Evolutionary conservation across 2,888 invertebrate species (phyloP).

Genomic region (Tanypteryx hageni): DNA sequence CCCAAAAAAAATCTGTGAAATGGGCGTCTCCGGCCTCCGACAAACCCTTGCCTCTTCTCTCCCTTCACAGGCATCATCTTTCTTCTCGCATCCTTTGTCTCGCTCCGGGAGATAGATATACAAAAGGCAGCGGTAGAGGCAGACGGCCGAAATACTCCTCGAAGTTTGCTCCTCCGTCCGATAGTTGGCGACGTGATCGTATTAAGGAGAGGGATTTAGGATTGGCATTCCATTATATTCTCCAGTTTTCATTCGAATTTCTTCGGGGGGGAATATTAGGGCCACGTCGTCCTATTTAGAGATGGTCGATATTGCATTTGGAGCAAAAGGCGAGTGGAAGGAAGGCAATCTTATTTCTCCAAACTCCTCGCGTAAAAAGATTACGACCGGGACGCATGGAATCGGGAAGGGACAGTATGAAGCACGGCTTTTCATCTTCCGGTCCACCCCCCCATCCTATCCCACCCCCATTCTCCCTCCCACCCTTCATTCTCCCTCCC

Average conservation of each 20-base stretch:
- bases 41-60: too few relatives aligned
- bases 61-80: neutral
- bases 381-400: neutral
- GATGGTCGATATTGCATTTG: conserved; percentile 18
- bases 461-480: neutral
- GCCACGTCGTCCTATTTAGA: neutral
- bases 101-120: neutral
- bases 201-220: neutral
- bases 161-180: neutral
- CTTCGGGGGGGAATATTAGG: neutral
- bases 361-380: conserved; percentile 12
- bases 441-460: neutral
- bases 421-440: neutral
- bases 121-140: neutral
- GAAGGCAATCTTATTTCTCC: conserved; percentile 26
- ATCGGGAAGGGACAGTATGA: neutral
- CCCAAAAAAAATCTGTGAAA: neutral
- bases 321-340: neutral
- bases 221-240: conserved; percentile 14
- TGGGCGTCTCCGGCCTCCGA: too few relatives aligned
- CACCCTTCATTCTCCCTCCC: neutral
- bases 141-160: neutral
- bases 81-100: neutral
- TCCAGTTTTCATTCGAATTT: neutral
- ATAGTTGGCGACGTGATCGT: conserved; percentile 6